Evolutionary conservation across 2,888 invertebrate genomes (phyloP).

Genomic region (Zele albiditarsus): DNA sequence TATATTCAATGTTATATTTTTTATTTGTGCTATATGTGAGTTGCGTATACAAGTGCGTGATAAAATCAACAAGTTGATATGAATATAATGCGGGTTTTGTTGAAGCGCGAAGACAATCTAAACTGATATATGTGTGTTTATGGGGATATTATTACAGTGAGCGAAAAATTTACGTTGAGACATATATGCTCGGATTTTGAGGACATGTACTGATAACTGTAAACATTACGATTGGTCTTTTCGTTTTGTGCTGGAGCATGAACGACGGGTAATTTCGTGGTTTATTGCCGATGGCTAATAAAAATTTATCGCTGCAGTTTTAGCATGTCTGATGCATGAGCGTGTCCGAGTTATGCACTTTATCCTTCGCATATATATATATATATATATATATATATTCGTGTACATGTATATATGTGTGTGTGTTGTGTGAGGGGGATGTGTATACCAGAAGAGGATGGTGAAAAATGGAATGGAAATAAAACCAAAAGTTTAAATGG

Average conservation of each 20-base stretch:
- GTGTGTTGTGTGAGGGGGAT: too few species aligned
- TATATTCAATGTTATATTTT: too few species aligned
- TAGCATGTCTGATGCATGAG: conserved; percentile 17
- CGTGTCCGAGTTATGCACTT: conserved; percentile 25
- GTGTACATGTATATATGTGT: too few species aligned
- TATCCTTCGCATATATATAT: background rate
- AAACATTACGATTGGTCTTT: conserved; percentile 33
- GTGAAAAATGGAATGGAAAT: background rate
- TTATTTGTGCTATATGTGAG: too few species aligned
- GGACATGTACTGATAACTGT: conserved; percentile 27
- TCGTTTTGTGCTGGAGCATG: conserved; percentile 30
- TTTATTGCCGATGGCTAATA: conserved; percentile 52
- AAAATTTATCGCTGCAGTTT: conserved; percentile 49
- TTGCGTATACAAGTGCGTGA: too few species aligned
- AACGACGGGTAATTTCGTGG: conserved; percentile 49
- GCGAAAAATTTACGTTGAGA: background rate
- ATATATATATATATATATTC: background rate
- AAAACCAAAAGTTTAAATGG: background rate
- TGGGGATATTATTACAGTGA: background rate
- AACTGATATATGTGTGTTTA: too few species aligned
- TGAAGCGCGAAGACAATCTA: too few species aligned
- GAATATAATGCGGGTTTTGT: too few species aligned
- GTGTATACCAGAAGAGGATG: too few species aligned
- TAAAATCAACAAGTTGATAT: too few species aligned
- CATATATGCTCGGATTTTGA: conserved; percentile 10